A percentile compares a stretch with the other conserved stretches of the same genome.
Conservation (phyloP, 2,888 invertebrate species). For the Clunio marinus region DNA sequence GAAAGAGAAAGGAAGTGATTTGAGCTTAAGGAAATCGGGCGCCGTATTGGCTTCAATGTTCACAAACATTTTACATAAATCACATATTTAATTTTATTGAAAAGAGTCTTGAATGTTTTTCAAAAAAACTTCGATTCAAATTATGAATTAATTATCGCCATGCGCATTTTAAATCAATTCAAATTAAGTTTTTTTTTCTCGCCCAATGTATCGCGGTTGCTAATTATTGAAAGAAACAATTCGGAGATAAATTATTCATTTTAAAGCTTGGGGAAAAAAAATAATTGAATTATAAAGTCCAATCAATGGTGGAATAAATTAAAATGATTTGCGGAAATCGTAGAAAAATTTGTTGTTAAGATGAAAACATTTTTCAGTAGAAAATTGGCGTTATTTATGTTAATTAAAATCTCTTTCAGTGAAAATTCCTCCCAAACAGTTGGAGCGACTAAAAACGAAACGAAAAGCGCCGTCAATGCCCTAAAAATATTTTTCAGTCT, state of each 20-base stretch:
- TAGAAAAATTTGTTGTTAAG: neutral
- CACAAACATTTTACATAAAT: neutral
- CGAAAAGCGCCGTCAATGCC: neutral
- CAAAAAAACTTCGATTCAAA: neutral
- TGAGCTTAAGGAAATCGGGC: neutral
- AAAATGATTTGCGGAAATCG: neutral
- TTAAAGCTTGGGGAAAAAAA: neutral
- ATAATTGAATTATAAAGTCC: slow-evolving; percentile 31
- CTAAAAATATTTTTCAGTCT: neutral
- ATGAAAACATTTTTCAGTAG: neutral
- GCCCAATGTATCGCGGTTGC: neutral
- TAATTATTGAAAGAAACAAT: neutral
- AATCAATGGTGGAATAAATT: slow-evolving; percentile 37
- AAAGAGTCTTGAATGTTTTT: too few relatives aligned
- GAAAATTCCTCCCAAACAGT: neutral
- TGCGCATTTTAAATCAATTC: slow-evolving; percentile 4
- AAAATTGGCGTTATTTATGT: neutral
- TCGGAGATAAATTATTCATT: slow-evolving; percentile 28
- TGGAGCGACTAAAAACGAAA: neutral
- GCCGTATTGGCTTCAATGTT: neutral
- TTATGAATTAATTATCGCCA: slow-evolving; percentile 13
- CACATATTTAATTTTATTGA: too few relatives aligned
- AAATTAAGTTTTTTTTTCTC: slow-evolving; percentile 7
- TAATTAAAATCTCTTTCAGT: neutral
- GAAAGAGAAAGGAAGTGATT: slow-evolving; percentile 32